Evolutionary conservation across 2,113 vertebrate genomes (phyloP), one percentile per base, ranked within the genome.

Genomic region (Geococcyx californianus): DNA sequence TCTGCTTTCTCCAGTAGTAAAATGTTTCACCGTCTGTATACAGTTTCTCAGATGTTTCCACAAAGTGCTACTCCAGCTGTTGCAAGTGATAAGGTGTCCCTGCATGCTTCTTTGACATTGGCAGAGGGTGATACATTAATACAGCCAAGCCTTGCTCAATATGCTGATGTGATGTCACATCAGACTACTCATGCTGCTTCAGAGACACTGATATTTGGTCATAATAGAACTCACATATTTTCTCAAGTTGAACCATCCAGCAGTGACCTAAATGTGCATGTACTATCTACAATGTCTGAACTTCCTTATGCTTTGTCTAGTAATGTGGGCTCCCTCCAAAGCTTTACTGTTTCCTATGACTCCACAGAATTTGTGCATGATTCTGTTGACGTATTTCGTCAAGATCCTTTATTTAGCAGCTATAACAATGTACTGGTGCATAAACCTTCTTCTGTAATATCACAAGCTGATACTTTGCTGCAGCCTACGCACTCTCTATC

Each of bases 31-130:
- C 97, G 92, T 97, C 95, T 96, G 94, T 97, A 97, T 95, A 97
- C 97, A 93, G 97, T 97, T 93, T 98, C 98, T 97, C 97, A 98
- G 52, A 97, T 97, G 97, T 98, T 97, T 96, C 98, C 97, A 74
- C 98, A 97, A 98, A 97, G 94, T 93, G 86, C 94, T 93, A 86
- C 98, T 95, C 96, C 98, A 82, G 96, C 98, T 97, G 77, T 97
- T 97, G 97, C 97, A 93, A 97, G 95, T 72, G 97, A 96, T 97
- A 92, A 94, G 97, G 98, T 98, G 79, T 95, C 98, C 96, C 96
- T 98, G 98, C 98, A 98, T 99, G 98, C 97, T 97, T 97, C 98
- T 95, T 91, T 98, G 96, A 97, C 90, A 9, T 96, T 98, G 97
- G 98, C 98, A 97, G 97, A 97, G 97, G 97, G 96, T 97, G 98